Percentiles rank a stretch among this genome's conserved stretches.
phyloP scores from a whole-genome alignment of 2,113 vertebrate species.

The Hymenochirus boettgeri region DNA sequence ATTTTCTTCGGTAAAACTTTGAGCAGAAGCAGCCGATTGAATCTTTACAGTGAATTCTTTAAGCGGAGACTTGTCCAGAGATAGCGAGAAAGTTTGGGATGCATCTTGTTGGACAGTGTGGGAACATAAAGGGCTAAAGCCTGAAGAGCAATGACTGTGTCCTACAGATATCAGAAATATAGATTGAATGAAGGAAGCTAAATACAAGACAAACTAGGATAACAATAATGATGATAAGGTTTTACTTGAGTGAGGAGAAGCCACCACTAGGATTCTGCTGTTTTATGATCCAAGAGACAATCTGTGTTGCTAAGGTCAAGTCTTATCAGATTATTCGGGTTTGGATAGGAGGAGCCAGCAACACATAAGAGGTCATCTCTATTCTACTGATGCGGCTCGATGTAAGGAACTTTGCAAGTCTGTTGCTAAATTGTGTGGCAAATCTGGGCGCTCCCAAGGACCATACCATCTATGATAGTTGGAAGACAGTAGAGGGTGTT shows the following conservation, averaged over 20 bases:
- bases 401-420: slow-evolving; percentile 42
- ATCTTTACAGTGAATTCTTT: slow-evolving; percentile 47
- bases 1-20: slow-evolving; percentile 40
- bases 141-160: slow-evolving; percentile 66
- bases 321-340: slow-evolving; percentile 45
- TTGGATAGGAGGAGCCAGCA: slow-evolving; percentile 68
- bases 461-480: slow-evolving; percentile 44
- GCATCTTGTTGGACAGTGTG: slow-evolving; percentile 47
- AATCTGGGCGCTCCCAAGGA: slow-evolving; percentile 48
- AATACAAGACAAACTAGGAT: too few species aligned
- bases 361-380: slow-evolving; percentile 70
- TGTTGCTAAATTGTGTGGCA: not conserved
- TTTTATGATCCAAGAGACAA: slow-evolving; percentile 72
- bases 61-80: slow-evolving; percentile 42
- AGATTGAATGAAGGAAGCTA: too few species aligned
- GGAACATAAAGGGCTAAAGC: slow-evolving; percentile 55
- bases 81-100: slow-evolving; percentile 44
- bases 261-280: slow-evolving; percentile 79
- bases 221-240: not conserved
- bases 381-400: slow-evolving; percentile 51
- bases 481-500: too few species aligned
- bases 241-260: slow-evolving; percentile 80
- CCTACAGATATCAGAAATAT: slow-evolving; percentile 45
- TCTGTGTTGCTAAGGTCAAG: slow-evolving; percentile 54
- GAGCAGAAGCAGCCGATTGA: slow-evolving; percentile 52